These are phyloP conservation scores for Aulostomus chinensis DNA, from an alignment of 2,797 vertebrate species.

Conservation along the genomic window DNA sequence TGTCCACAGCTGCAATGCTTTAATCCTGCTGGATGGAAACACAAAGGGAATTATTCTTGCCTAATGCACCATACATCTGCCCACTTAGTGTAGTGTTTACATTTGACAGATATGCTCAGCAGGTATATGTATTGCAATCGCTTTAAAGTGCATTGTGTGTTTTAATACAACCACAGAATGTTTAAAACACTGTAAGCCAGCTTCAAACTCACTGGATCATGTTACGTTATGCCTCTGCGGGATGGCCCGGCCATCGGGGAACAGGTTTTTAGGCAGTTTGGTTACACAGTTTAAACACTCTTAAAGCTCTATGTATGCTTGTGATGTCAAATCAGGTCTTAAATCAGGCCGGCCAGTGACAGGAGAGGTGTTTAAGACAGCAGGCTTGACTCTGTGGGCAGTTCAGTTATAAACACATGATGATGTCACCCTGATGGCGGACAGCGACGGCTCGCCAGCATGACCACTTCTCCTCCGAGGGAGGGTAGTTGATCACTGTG, in stretches of 20 bases:
- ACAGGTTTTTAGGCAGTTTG: slow-evolving; percentile 14
- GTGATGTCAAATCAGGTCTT: slow-evolving; percentile 33
- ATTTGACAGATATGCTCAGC: slow-evolving; percentile 41
- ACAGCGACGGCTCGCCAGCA: neutral
- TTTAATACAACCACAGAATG: slow-evolving; percentile 36
- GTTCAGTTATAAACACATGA: slow-evolving; percentile 26
- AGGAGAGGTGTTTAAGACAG: slow-evolving; percentile 15
- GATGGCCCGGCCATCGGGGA: neutral
- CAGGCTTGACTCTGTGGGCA: slow-evolving; percentile 4
- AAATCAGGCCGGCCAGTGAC: slow-evolving; percentile 30
- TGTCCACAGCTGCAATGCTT: slow-evolving; percentile 32
- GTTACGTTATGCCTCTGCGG: slow-evolving; percentile 20
- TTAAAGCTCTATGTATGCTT: slow-evolving; percentile 7
- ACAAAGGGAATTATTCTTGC: slow-evolving; percentile 29
- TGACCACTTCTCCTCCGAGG: slow-evolving; percentile 3
- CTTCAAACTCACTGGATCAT: slow-evolving; percentile 30
- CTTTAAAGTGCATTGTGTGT: slow-evolving; percentile 44
- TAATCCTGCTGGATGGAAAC: slow-evolving; percentile 53
- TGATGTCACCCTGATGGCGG: slow-evolving; percentile 47
- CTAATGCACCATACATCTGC: slow-evolving; percentile 41
- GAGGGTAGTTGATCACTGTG: too few species aligned
- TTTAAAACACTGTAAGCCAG: slow-evolving; percentile 41
- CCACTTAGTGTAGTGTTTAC: slow-evolving; percentile 53
- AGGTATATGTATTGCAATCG: slow-evolving; percentile 30
- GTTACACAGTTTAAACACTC: slow-evolving; percentile 33